A percentile compares a stretch with the other conserved stretches of the same genome.
phyloP scores from a whole-genome alignment of 2,888 invertebrate genomes.

The Alloscopus bannaensis region DNA sequence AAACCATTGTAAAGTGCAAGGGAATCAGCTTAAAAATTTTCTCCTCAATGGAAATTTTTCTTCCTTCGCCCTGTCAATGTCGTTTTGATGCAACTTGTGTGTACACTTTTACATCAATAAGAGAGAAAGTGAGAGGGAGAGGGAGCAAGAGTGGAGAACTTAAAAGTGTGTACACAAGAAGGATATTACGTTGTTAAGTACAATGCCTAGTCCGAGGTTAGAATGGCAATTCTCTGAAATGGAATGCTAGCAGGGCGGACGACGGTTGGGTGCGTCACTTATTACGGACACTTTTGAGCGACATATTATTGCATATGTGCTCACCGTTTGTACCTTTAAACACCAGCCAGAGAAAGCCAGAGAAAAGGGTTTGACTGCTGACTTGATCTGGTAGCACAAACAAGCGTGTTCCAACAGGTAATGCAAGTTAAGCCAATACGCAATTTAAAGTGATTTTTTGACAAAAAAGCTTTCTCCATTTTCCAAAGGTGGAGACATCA shows the following conservation, averaged over 20 bases:
- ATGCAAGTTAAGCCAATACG: too few relatives aligned
- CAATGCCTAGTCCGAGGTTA: slow-evolving; percentile 40
- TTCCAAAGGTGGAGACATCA: too few relatives aligned
- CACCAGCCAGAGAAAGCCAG: background rate
- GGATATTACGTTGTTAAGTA: slow-evolving; percentile 57
- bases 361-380: background rate
- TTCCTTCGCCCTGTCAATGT: slow-evolving; percentile 60
- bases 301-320: too few relatives aligned
- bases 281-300: too few relatives aligned
- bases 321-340: too few relatives aligned
- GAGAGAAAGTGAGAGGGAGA: too few relatives aligned
- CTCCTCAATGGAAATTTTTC: slow-evolving; percentile 61
- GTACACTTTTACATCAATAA: slow-evolving; percentile 58
- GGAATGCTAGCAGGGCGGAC: slow-evolving; percentile 53
- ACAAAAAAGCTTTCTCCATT: too few relatives aligned
- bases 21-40: slow-evolving; percentile 63
- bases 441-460: too few relatives aligned
- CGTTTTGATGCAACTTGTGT: slow-evolving; percentile 60
- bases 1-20: slow-evolving; percentile 64
- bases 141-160: slow-evolving; percentile 48
- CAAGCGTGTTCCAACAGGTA: too few relatives aligned
- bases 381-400: too few relatives aligned
- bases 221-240: slow-evolving; percentile 29
- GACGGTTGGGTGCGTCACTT: too few relatives aligned
- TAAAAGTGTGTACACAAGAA: slow-evolving; percentile 63